A percentile compares a stretch with the other conserved stretches of the same genome.
Evolutionary conservation across 2,797 vertebrate species (phyloP).

Genomic region (Acanthis flammea): DNA sequence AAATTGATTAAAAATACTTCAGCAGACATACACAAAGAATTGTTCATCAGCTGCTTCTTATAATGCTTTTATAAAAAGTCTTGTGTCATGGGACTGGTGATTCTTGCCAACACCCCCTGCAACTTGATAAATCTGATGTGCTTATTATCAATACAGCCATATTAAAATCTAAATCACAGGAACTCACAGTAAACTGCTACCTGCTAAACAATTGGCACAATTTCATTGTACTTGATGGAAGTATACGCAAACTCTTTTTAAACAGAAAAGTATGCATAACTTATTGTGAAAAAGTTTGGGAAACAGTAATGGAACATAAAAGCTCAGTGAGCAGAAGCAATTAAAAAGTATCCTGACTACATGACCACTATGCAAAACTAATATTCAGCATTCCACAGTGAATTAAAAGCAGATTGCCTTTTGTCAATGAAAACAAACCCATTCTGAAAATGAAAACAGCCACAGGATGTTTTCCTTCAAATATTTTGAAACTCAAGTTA

Average conservation of each 20-base stretch:
- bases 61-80: not conserved
- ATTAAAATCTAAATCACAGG: not conserved
- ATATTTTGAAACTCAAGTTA: constrained; percentile 46
- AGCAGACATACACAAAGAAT: not conserved
- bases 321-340: not conserved
- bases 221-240: not conserved
- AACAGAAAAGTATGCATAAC: not conserved
- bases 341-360: constrained; percentile 37
- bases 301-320: not conserved
- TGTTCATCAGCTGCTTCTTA: not conserved
- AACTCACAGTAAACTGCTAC: not conserved
- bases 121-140: not conserved
- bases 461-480: constrained; percentile 52
- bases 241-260: not conserved
- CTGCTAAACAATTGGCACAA: not conserved
- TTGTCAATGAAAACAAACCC: constrained; percentile 53
- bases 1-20: not conserved
- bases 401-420: constrained; percentile 55
- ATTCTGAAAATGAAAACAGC: constrained; percentile 34
- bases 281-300: not conserved
- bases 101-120: not conserved
- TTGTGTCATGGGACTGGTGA: not conserved
- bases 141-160: not conserved
- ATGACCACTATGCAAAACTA: constrained; percentile 8
- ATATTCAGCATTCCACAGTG: constrained; percentile 47